These are phyloP conservation scores for Periphyllus acericola DNA, from an alignment of 2,888 invertebrate species.

Conservation along the genomic window DNA sequence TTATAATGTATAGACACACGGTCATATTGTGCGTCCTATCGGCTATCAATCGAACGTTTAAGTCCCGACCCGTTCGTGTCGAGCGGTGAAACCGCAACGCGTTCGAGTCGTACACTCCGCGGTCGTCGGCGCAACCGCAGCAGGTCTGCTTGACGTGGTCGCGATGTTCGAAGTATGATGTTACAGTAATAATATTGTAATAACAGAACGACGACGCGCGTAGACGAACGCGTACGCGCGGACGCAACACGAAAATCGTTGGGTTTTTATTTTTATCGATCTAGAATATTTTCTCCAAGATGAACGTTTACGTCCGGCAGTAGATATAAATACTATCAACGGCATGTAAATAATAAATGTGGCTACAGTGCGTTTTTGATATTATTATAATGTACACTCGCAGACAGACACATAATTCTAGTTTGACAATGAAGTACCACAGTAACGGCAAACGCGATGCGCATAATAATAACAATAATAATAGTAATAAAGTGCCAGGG, in stretches of 20 bases:
- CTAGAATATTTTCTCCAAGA: too few species aligned
- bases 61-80: slow-evolving; percentile 23
- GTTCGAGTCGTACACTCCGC: slow-evolving; percentile 14
- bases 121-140: background rate
- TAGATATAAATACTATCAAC: too few species aligned
- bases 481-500: background rate
- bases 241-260: too few species aligned
- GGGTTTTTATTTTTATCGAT: too few species aligned
- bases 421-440: background rate
- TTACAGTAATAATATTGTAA: background rate
- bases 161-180: background rate
- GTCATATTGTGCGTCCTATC: background rate
- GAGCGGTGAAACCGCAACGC: slow-evolving; percentile 6
- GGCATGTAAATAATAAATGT: too few species aligned
- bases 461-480: background rate
- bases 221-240: background rate
- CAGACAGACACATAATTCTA: background rate
- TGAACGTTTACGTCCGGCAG: too few species aligned
- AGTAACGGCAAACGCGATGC: background rate
- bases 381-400: background rate
- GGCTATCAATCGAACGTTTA: slow-evolving; percentile 4
- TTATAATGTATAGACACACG: too few species aligned
- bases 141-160: background rate
- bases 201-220: background rate
- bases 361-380: too few species aligned